These are phyloP conservation scores for Caenorhabditis angaria DNA, from an alignment of 2,888 invertebrate genomes.

Conservation along the genomic window DNA sequence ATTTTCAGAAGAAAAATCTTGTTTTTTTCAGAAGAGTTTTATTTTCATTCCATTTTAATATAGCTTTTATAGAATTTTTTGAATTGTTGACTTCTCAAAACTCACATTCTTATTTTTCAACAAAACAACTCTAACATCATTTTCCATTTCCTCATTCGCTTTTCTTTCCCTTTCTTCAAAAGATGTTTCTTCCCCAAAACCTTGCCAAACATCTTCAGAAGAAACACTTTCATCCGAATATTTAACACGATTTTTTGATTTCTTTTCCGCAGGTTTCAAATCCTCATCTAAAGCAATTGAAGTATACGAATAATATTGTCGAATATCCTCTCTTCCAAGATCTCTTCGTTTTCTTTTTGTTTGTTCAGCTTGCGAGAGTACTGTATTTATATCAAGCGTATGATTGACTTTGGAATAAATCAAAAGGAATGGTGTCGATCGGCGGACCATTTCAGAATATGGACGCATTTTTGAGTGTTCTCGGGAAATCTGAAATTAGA, in stretches of 20 bases:
- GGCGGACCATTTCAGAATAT: constrained; percentile 50
- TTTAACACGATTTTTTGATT: constrained; percentile 21
- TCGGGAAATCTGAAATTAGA: constrained; percentile 35
- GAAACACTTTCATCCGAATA: constrained; percentile 29
- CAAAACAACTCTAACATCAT: constrained; percentile 52
- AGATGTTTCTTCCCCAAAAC: constrained; percentile 48
- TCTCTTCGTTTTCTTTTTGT: constrained; percentile 42
- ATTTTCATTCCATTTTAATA: too few relatives aligned
- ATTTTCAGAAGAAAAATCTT: not conserved
- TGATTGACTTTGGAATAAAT: constrained; percentile 51
- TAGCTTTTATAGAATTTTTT: too few relatives aligned
- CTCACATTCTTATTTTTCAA: constrained; percentile 42
- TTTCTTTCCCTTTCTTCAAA: constrained; percentile 35
- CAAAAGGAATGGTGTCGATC: constrained; percentile 49
- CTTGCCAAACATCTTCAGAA: constrained; percentile 49
- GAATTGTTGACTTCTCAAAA: not conserved
- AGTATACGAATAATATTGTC: constrained; percentile 36
- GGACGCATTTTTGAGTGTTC: constrained; percentile 50
- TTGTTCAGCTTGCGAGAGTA: constrained; percentile 35
- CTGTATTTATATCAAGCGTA: constrained; percentile 43
- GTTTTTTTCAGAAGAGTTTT: not conserved
- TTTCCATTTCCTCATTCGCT: constrained; percentile 34
- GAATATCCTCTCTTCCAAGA: constrained; percentile 24
- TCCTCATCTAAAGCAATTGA: constrained; percentile 40
- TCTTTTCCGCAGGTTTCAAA: constrained; percentile 15